Evolutionary conservation across 2,888 invertebrate species (phyloP).

Genomic region (Protonemura montana): DNA sequence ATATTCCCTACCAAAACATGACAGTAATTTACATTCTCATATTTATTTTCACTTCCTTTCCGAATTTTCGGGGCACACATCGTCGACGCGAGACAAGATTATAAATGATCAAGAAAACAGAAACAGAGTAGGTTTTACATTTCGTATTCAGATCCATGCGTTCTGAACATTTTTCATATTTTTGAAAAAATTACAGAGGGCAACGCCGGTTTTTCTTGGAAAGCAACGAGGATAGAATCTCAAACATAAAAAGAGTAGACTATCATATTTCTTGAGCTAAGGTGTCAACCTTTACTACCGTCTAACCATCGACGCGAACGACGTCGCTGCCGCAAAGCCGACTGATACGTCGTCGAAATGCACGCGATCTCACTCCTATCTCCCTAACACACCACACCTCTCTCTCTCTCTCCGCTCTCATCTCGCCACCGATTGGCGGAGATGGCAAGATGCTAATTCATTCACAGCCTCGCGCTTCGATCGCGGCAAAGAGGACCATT

Average conservation of each 20-base stretch:
- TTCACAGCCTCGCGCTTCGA: not conserved
- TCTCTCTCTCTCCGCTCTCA: not conserved
- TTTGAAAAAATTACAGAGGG: not conserved
- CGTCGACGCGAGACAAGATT: no score
- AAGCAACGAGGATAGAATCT: no score
- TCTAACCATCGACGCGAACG: not conserved
- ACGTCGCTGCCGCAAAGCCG: not conserved
- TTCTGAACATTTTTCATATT: not conserved
- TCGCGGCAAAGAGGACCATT: not conserved
- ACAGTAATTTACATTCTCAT: no score
- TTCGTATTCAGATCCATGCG: not conserved
- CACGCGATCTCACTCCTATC: not conserved
- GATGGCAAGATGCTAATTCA: not conserved
- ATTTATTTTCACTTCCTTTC: no score
- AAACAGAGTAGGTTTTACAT: not conserved
- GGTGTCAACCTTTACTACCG: not conserved
- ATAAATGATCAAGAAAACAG: no score
- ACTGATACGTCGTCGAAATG: not conserved
- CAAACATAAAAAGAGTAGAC: not conserved
- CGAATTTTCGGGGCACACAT: no score
- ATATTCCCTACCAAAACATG: no score
- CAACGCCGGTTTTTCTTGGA: no score
- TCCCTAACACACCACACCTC: not conserved
- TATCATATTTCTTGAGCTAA: not conserved
- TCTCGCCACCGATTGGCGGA: not conserved